These are phyloP conservation scores for Lampropteryx suffumata DNA, from an alignment of 2,888 invertebrate genomes.

Conservation along the genomic window DNA sequence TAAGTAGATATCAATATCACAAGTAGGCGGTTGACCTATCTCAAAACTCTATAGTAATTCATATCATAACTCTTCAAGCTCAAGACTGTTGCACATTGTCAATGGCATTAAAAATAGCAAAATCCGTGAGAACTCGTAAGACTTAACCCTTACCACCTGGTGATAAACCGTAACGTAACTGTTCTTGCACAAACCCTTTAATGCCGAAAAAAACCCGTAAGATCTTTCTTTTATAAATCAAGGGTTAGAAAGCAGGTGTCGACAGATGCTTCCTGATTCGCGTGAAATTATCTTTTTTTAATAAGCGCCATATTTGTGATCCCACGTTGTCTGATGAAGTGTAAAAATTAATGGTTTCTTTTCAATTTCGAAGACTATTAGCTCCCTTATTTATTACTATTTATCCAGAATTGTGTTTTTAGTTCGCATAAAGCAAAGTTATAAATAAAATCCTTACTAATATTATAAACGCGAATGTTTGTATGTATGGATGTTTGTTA, in stretches of 20 bases:
- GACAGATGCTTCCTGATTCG: slow-evolving; percentile 76
- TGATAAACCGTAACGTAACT: slow-evolving; percentile 69
- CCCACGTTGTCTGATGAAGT: slow-evolving; percentile 70
- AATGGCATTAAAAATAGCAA: slow-evolving; percentile 26
- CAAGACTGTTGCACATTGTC: slow-evolving; percentile 27
- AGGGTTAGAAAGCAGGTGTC: slow-evolving; percentile 73
- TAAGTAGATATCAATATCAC: background rate
- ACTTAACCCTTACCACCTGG: slow-evolving; percentile 62
- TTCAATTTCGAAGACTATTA: slow-evolving; percentile 47
- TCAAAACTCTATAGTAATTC: slow-evolving; percentile 8
- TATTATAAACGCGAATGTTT: too few species aligned
- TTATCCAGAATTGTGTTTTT: background rate
- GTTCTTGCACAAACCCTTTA: slow-evolving; percentile 68
- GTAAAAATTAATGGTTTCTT: slow-evolving; percentile 71
- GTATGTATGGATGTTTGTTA: too few species aligned
- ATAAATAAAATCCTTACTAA: too few species aligned
- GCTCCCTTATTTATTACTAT: slow-evolving; percentile 33
- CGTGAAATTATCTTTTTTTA: slow-evolving; percentile 75
- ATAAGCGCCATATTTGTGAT: slow-evolving; percentile 48
- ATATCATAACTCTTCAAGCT: slow-evolving; percentile 22
- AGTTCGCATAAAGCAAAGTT: too few species aligned
- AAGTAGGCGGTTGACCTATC: slow-evolving; percentile 18
- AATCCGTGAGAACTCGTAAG: slow-evolving; percentile 71
- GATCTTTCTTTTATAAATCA: slow-evolving; percentile 45
- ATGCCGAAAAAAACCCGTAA: slow-evolving; percentile 54